phyloP scores from a whole-genome alignment of 2,797 vertebrate genomes.

The Chelidonichthys spinosus region DNA sequence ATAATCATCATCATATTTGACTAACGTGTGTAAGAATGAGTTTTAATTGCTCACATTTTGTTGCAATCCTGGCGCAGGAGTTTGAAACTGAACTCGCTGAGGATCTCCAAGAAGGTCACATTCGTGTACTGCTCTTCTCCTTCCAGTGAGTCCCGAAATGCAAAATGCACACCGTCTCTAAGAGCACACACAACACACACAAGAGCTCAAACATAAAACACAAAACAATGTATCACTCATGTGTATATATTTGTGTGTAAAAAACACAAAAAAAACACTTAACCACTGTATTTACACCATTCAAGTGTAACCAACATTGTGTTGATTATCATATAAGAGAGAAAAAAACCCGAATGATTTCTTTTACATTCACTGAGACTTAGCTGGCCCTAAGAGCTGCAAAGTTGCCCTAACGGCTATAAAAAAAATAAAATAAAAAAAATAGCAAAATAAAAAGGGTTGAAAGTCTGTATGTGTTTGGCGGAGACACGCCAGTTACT shows the following conservation, averaged over 20 bases:
- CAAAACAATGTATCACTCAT: neutral
- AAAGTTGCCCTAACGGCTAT: neutral
- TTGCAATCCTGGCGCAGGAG: constrained; percentile 85
- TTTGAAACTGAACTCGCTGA: constrained; percentile 92
- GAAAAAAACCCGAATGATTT: neutral
- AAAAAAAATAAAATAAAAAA: too few relatives aligned
- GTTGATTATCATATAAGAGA: neutral
- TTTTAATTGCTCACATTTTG: constrained; percentile 84
- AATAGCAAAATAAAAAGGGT: neutral
- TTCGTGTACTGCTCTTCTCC: constrained; percentile 76
- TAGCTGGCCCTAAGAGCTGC: neutral
- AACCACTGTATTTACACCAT: neutral
- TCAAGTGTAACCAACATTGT: neutral
- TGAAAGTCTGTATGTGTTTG: neutral
- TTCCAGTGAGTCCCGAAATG: constrained; percentile 73
- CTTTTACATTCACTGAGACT: neutral
- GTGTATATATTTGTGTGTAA: neutral
- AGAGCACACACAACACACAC: constrained; percentile 14
- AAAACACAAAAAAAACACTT: neutral
- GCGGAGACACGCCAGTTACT: constrained; percentile 56
- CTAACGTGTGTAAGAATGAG: neutral
- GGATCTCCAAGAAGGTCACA: constrained; percentile 88
- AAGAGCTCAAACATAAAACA: neutral
- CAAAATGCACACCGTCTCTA: constrained; percentile 90
- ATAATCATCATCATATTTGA: neutral